A percentile compares a stretch with the other conserved stretches of the same genome.
Evolutionary conservation across 2,797 vertebrate genomes (phyloP).

Genomic region (Pygocentrus nattereri): DNA sequence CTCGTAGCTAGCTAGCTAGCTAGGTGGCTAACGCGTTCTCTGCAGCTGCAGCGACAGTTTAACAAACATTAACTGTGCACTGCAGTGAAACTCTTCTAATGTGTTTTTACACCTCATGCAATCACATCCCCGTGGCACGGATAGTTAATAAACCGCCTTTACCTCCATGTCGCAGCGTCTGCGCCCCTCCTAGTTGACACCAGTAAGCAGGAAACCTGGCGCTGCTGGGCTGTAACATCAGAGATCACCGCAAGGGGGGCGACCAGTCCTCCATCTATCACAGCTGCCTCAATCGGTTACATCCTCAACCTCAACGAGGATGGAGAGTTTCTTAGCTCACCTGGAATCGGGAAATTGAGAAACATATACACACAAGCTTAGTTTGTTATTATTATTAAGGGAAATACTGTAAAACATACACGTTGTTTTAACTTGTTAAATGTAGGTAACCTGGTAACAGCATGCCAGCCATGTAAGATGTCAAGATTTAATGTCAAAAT

Average conservation of each 20-base stretch:
- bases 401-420: too few relatives aligned
- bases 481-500: too few relatives aligned
- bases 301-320: too few relatives aligned
- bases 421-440: too few relatives aligned
- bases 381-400: too few relatives aligned
- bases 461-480: too few relatives aligned
- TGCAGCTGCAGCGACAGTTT: neutral
- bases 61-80: too few relatives aligned
- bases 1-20: neutral
- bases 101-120: neutral
- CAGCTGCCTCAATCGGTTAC: neutral
- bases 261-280: neutral
- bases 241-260: conserved; percentile 13
- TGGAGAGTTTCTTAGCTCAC: too few relatives aligned
- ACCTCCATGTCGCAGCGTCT: conserved; percentile 82
- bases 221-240: conserved; percentile 7
- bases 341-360: too few relatives aligned
- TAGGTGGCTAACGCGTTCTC: neutral
- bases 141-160: conserved; percentile 46
- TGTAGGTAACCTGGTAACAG: too few relatives aligned
- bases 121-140: neutral
- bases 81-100: neutral
- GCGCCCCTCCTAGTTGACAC: conserved; percentile 24
- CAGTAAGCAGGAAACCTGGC: neutral
- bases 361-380: too few relatives aligned